Evolutionary conservation across 2,113 vertebrate genomes (phyloP), one percentile per base, ranked within the genome.

Genomic region (Ceyx cyanopectus): DNA sequence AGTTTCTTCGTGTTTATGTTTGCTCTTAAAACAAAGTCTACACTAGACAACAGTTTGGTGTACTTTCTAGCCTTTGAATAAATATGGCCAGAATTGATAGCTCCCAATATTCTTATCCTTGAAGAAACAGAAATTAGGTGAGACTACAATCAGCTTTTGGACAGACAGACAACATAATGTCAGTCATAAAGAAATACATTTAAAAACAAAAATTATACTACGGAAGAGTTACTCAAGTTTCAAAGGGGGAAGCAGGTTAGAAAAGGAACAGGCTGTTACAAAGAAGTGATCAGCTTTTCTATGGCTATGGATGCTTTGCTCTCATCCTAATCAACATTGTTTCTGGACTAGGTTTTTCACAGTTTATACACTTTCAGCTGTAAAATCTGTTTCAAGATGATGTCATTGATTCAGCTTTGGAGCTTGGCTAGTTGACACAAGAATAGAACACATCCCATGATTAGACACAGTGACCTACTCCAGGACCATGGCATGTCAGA

Each of bases 1-100:
- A 81, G 95, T 97, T 98, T 97, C 94, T 97, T 93, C 13, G 1
- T 97, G 95, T 97, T 98, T 97, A 97, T 97, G 95, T 95, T 97
- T 97, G 76, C 90, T 95, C 85, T 92, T 98, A 96, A 98, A 97
- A 97, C 88, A 70, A 88, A 97, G 66, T 92, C 95, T 96, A 92
- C 65, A 21, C 91, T 57, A 97, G 92, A 96, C 93, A 97, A 95
- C 84, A 96, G 60, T 95, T 96, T 10, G 7, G 56, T 91, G 85
- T 68, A 95, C 86, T 96, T 97, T 92, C 86, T 96, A 97, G 91
- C 63, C 68, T 66, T 94, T 97, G 82, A 97, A 94, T 95, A 97
- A 97, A 97, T 96, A 56, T 76, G 30, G 29, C 92, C 87, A 48
- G 56, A 79, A 86, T 81, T 48, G 72, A 93, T 88, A 94, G 70